Evolutionary conservation across 2,797 vertebrate species (phyloP).

Genomic region (Megaceryle alcyon): DNA sequence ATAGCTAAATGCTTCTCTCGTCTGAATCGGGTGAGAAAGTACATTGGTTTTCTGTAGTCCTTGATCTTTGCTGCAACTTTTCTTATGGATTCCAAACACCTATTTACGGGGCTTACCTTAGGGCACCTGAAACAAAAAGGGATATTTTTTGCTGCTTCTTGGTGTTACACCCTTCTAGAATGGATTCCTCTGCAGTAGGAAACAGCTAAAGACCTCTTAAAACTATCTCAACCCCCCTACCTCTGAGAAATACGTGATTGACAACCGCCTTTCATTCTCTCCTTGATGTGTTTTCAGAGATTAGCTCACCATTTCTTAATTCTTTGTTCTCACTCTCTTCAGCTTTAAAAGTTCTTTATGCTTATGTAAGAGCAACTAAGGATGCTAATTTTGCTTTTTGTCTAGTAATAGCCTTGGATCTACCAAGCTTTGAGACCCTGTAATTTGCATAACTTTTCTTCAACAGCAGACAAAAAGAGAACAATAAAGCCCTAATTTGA

Average conservation of each 20-base stretch:
- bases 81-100: not conserved
- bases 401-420: not conserved
- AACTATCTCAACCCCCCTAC: fast-evolving
- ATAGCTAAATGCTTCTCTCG: not conserved
- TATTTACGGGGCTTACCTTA: not conserved
- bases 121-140: not conserved
- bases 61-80: not conserved
- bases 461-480: not conserved
- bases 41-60: not conserved
- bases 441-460: not conserved
- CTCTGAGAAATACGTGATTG: not conserved
- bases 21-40: not conserved
- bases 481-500: not conserved
- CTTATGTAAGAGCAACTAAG: not conserved
- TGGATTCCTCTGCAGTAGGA: not conserved
- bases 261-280: not conserved
- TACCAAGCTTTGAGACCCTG: not conserved
- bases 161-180: fast-evolving
- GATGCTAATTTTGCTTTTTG: not conserved
- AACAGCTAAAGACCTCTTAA: not conserved
- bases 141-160: not conserved
- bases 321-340: not conserved
- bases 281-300: not conserved
- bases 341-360: not conserved
- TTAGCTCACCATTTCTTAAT: not conserved